phyloP scores from a whole-genome alignment of 2,113 vertebrate species.

The Henicopernis longicauda region DNA sequence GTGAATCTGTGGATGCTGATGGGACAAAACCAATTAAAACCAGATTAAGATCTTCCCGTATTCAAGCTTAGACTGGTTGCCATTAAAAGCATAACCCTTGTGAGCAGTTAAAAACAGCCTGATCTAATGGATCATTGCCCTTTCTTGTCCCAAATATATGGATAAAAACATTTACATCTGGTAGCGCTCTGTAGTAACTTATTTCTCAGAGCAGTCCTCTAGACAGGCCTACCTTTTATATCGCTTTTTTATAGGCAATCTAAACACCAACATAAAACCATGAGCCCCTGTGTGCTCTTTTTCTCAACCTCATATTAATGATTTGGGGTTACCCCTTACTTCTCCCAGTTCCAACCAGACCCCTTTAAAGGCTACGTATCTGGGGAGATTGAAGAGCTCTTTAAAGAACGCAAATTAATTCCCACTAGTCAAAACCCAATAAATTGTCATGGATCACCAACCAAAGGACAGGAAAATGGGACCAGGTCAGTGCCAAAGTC shows the following conservation, averaged over 20 bases:
- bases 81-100: neutral
- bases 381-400: neutral
- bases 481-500: neutral
- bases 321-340: neutral
- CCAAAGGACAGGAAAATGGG: neutral
- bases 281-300: neutral
- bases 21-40: slow-evolving; percentile 13
- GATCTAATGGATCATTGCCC: neutral
- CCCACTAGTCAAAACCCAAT: neutral
- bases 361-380: neutral
- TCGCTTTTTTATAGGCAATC: neutral
- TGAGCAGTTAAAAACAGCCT: neutral
- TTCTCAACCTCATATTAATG: neutral
- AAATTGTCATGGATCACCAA: neutral
- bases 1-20: neutral
- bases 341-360: neutral
- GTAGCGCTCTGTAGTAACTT: neutral
- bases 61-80: neutral
- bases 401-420: neutral
- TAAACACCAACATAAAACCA: neutral
- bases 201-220: neutral
- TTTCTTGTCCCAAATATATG: neutral
- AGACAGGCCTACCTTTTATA: neutral
- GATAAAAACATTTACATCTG: neutral
- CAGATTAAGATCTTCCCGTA: neutral